phyloP scores from a whole-genome alignment of 1,140 invertebrate genomes.

The Hestina assimilis region DNA sequence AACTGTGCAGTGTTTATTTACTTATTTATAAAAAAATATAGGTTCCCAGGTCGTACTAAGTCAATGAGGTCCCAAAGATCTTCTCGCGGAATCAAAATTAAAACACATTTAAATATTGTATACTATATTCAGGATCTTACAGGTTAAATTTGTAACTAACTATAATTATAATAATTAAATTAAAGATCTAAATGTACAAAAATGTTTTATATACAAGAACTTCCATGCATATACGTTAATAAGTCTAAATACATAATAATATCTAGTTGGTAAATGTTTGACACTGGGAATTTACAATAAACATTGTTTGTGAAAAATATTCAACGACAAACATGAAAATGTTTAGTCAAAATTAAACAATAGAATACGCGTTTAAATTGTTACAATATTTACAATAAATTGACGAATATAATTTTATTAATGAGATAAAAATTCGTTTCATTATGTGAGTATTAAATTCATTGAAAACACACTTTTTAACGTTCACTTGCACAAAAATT shows the following conservation, averaged over 20 bases:
- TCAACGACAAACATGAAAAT: constrained; percentile 31
- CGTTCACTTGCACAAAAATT: neutral
- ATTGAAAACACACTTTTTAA: constrained; percentile 3
- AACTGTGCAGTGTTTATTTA: no score
- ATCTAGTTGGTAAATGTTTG: constrained; percentile 30
- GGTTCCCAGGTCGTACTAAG: no score
- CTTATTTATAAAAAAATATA: no score
- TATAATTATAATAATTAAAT: constrained; percentile 62
- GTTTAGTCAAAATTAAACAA: constrained; percentile 20
- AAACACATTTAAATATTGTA: constrained; percentile 32
- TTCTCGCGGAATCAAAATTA: neutral
- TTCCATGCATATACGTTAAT: constrained; percentile 49
- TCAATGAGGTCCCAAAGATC: neutral
- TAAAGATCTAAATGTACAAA: constrained; percentile 66
- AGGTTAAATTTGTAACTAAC: constrained; percentile 62
- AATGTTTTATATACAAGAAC: constrained; percentile 65
- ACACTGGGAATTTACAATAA: constrained; percentile 28
- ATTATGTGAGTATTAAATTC: constrained; percentile 15
- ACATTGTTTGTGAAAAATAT: constrained; percentile 22
- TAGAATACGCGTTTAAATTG: constrained; percentile 17
- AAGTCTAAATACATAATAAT: constrained; percentile 24
- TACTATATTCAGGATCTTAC: constrained; percentile 66
- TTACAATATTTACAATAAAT: constrained; percentile 30
- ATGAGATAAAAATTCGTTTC: constrained; percentile 3
- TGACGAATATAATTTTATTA: constrained; percentile 25